Base-by-base conservation (phyloP, 1,140 invertebrate species). In the Apis dorsata region DNA sequence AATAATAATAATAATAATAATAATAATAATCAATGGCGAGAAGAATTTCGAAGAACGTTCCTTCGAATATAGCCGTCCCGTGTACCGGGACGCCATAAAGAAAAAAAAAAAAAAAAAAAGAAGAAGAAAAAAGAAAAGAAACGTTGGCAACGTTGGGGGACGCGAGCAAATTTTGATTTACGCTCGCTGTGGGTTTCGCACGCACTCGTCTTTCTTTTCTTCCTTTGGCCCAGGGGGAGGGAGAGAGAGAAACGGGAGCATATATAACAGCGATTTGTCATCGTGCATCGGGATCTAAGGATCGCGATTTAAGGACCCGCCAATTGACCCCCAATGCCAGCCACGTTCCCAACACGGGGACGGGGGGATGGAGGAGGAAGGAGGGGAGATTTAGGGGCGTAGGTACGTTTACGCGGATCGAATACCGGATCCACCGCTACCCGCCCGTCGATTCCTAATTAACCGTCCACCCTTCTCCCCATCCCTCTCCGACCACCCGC, bases 221-320 rank as follows among this genome's bases (percentile, higher is more conserved):
- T 65, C 73, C 70, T 17, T 49, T n/a, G 15, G 51, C 15, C 17
- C 57, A 11, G 28, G 7, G 24, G 0, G 34, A 44, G 34, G 5
- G 28, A 5, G 12, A 19, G 21, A 34, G 77, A 79, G 34, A 44
- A 63, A 82, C 80, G 55, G 80, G 80, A 77, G 80, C 80, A 53
- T 82, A 82, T 82, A 82, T 82, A 82, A 77, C 65, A 24, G 55
- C 74, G 80, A 82, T 82, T 82, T 82, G 80, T 82, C 80, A 82
- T 77, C 80, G 80, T 69, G 62, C 24, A 44, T 44, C 34, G 34
- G 65, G 15, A 55, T 55, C 17, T 55, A 55, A 55, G 55, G 71
- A 82, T 82, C 65, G 74, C 73, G 80, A 77, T 82, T 82, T 82
- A 82, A 82, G 80, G 65, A 82, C 80, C 79, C 62, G 59, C 79